Conservation (phyloP, 2,113 vertebrate genomes). For the Vidua macroura region DNA sequence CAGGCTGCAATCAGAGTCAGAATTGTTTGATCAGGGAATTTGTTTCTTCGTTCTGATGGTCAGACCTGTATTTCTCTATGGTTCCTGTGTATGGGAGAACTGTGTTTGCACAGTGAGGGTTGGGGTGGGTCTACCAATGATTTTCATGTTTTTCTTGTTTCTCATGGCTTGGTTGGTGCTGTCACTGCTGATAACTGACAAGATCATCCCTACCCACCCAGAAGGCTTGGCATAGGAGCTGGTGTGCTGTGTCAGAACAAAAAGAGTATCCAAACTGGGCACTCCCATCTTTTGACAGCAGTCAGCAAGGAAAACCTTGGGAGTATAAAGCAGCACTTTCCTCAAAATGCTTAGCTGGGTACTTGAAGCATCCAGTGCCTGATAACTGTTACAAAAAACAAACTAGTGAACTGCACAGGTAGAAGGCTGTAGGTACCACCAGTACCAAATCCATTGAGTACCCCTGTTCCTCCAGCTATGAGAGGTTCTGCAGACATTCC, state of each 20-base stretch:
- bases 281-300: neutral
- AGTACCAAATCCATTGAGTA: neutral
- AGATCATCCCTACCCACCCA: neutral
- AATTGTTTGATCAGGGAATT: neutral
- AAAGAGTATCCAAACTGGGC: neutral
- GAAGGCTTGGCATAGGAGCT: neutral
- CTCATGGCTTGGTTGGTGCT: neutral
- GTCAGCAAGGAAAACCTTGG: neutral
- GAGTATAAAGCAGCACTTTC: neutral
- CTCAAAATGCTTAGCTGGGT: neutral
- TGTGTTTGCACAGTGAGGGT: neutral
- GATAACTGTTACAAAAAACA: neutral
- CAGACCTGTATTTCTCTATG: neutral
- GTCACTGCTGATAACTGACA: neutral
- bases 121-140: neutral
- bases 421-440: neutral
- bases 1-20: neutral
- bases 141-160: neutral
- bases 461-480: neutral
- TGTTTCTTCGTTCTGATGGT: neutral
- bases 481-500: neutral
- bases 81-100: neutral
- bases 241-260: neutral
- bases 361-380: neutral
- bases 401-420: neutral